These are phyloP conservation scores for Schlechtendalia chinensis DNA, from an alignment of 1,140 invertebrate genomes.

Conservation along the genomic window DNA sequence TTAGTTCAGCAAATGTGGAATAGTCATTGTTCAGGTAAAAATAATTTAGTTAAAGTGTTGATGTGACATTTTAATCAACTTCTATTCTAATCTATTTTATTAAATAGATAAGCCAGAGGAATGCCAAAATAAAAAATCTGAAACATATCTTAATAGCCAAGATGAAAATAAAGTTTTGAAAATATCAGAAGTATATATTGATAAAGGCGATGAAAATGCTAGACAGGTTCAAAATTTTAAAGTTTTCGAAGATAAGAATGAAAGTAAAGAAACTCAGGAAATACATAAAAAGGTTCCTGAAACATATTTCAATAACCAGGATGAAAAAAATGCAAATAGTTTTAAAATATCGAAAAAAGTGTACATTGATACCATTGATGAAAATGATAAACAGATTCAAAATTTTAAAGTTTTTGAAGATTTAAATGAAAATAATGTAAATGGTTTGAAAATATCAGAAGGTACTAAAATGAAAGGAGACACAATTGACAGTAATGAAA, in stretches of 20 bases:
- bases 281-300: too few species aligned
- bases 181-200: neutral
- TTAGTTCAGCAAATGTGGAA: slow-evolving; percentile 54
- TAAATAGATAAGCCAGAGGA: neutral
- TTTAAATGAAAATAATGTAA: neutral
- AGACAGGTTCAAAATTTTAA: too few species aligned
- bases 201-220: neutral
- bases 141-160: neutral
- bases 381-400: too few species aligned
- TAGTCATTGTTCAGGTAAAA: slow-evolving; percentile 51
- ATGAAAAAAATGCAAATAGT: neutral
- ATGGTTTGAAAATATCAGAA: neutral
- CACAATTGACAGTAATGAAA: neutral
- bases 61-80: neutral
- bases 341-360: neutral
- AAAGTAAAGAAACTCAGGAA: too few species aligned
- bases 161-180: slow-evolving; percentile 2
- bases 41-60: neutral
- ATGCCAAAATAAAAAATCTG: neutral
- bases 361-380: too few species aligned
- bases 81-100: slow-evolving; percentile 12
- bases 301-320: too few species aligned
- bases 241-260: neutral
- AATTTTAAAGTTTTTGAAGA: too few species aligned
- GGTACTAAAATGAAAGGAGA: neutral